Percentiles rank a stretch among this genome's conserved stretches.
Conservation (phyloP, 2,888 invertebrate species). For the Dendrolimus pini region DNA sequence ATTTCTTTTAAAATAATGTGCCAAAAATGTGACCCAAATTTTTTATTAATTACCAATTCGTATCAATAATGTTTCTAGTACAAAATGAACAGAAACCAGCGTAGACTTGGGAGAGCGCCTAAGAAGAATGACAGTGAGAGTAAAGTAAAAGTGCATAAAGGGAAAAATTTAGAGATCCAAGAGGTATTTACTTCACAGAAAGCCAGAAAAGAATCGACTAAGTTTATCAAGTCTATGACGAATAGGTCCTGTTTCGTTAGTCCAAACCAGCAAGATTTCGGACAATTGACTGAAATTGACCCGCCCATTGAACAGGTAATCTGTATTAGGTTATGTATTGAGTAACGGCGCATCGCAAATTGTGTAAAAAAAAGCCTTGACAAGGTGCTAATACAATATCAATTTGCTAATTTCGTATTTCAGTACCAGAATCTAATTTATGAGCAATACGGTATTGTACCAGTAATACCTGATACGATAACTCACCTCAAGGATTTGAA, state of each 20-base stretch:
- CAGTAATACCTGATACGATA: constrained; percentile 22
- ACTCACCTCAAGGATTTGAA: constrained; percentile 24
- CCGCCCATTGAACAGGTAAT: constrained; percentile 12
- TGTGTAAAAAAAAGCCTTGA: too few relatives aligned
- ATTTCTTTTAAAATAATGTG: too few relatives aligned
- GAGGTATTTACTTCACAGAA: constrained; percentile 25
- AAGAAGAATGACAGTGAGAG: constrained; percentile 13
- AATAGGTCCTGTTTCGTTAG: constrained; percentile 38
- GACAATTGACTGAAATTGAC: constrained; percentile 21
- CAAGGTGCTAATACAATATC: too few relatives aligned
- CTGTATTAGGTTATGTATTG: too few relatives aligned
- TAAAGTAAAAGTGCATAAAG: constrained; percentile 8
- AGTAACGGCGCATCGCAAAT: too few relatives aligned
- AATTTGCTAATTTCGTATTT: constrained; percentile 6
- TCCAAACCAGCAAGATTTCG: constrained; percentile 31
- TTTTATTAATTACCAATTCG: too few relatives aligned
- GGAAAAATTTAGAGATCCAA: constrained; percentile 16
- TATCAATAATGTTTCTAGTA: constrained; percentile 5
- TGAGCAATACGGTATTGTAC: constrained; percentile 29
- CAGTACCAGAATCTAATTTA: constrained; percentile 27
- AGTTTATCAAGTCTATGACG: constrained; percentile 15
- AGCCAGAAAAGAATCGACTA: constrained; percentile 6
- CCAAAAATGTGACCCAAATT: neutral
- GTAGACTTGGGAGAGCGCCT: constrained; percentile 20
- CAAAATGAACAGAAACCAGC: constrained; percentile 39